A percentile compares a stretch with the other conserved stretches of the same genome.
Conservation (phyloP, 1,140 invertebrate genomes). For the Apis cerana region DNA sequence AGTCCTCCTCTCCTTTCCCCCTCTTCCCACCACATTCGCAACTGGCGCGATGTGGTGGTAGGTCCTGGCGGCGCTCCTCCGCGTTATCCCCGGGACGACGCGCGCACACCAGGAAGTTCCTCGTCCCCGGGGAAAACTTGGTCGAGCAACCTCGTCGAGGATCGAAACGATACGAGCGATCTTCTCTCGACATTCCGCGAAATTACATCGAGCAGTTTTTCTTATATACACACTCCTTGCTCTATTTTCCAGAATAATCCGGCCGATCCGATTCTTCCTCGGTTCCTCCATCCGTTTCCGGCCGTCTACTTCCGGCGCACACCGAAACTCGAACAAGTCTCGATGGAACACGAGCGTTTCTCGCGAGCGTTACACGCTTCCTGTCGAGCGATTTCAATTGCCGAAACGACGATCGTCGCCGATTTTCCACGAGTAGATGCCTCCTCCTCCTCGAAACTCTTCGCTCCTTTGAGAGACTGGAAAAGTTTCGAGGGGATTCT, state of each 20-base stretch:
- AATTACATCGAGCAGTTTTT: conserved; percentile 44
- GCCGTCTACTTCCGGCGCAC: conserved; percentile 31
- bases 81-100: conserved; percentile 62
- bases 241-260: conserved; percentile 14
- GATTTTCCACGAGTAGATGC: not conserved
- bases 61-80: conserved; percentile 52
- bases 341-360: conserved; percentile 35
- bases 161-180: conserved; percentile 51
- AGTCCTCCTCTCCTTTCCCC: conserved; percentile 32
- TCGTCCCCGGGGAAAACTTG: conserved; percentile 11
- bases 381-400: not conserved
- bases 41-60: conserved; percentile 57
- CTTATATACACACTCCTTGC: not conserved
- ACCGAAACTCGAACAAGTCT: conserved; percentile 65
- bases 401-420: conserved; percentile 42
- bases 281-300: conserved; percentile 35
- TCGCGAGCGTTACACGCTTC: conserved; percentile 32
- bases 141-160: conserved; percentile 31
- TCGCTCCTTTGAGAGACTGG: conserved; percentile 4
- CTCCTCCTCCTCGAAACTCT: not conserved
- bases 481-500: conserved; percentile 21
- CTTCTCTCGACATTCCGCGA: conserved; percentile 54
- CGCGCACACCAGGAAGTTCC: conserved; percentile 21
- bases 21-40: conserved; percentile 13
- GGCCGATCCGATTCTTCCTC: conserved; percentile 32